phyloP scores from a whole-genome alignment of 1,140 invertebrate genomes.

The Drosophila dunni region DNA sequence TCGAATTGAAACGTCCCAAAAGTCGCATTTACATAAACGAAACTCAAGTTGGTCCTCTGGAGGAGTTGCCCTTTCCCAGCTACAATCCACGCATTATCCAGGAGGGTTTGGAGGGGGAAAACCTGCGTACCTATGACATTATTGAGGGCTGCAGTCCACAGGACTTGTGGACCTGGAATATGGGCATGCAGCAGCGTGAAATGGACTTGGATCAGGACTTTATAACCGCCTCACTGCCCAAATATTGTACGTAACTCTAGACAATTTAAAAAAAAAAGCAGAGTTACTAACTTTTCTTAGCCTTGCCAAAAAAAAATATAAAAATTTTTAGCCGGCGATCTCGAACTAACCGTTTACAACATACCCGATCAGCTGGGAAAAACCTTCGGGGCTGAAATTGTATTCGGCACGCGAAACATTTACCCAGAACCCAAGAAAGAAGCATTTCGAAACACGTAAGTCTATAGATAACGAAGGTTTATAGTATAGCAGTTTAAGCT shows the following conservation, averaged over 20 bases:
- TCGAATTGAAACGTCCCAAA: constrained; percentile 76
- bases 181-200: constrained; percentile 63
- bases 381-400: constrained; percentile 75
- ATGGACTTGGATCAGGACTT: constrained; percentile 67
- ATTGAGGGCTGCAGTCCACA: constrained; percentile 66
- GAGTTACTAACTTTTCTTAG: constrained; percentile 22
- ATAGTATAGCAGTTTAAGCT: background rate
- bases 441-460: constrained; percentile 35
- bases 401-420: constrained; percentile 70
- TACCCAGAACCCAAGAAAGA: constrained; percentile 56
- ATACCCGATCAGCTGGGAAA: constrained; percentile 74
- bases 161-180: constrained; percentile 81
- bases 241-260: constrained; percentile 60
- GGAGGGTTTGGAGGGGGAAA: constrained; percentile 66
- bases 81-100: constrained; percentile 78
- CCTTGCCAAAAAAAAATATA: constrained; percentile 4
- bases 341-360: constrained; percentile 65
- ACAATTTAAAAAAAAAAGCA: background rate
- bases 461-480: background rate
- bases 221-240: constrained; percentile 59
- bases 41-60: constrained; percentile 67
- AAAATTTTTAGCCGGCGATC: constrained; percentile 52
- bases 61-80: constrained; percentile 63
- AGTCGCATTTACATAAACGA: constrained; percentile 79
- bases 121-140: constrained; percentile 67